Base-by-base conservation (phyloP, 2,113 vertebrate species). In the Oplegnathus fasciatus region DNA sequence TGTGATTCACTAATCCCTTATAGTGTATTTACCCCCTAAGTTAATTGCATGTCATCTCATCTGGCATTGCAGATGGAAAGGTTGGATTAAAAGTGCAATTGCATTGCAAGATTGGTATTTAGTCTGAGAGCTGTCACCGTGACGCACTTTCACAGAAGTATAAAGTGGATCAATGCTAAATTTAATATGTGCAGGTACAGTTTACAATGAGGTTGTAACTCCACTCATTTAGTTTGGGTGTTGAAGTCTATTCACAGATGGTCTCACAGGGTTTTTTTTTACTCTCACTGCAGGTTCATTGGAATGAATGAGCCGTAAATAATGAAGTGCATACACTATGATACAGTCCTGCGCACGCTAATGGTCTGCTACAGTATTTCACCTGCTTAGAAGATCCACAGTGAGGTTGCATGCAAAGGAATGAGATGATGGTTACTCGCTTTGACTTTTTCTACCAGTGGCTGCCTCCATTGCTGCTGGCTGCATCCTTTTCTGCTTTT, bases 31-130 rank as follows among this genome's bases (percentile, higher is more conserved):
- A 74, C 78, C 79, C 65, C 69, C 73, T 10, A 58, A 87, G 86
- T 93, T 94, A 91, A 95, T 93, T 92, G 78, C 72, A 26, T 86
- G 81, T 70, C 84, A 86, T 88, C 86, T 92, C 80, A 89, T 91
- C 90, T 80, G 88, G 80, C 75, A 68, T 24, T 87, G 84, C 90
- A 92, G 90, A 90, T 88, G 82, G 88, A 89, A 86, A 89, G 78
- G 88, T 91, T 86, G 85, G 91, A 95, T 93, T 93, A 89, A 89
- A 88, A 92, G 85, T 89, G 82, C 55, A 37, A 68, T 28, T 73
- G 61, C 73, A 5, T 32, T 9, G 34, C 34, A 52, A 83, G 81
- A 78, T 67, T 88, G 75, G 42, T 74, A 57, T 89, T 92, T 64
- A 78, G 73, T 34, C 58, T 37, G 68, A 48, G 71, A 42, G 80